phyloP scores from a whole-genome alignment of 1,140 invertebrate genomes.

The Neocloeon triangulifer region DNA sequence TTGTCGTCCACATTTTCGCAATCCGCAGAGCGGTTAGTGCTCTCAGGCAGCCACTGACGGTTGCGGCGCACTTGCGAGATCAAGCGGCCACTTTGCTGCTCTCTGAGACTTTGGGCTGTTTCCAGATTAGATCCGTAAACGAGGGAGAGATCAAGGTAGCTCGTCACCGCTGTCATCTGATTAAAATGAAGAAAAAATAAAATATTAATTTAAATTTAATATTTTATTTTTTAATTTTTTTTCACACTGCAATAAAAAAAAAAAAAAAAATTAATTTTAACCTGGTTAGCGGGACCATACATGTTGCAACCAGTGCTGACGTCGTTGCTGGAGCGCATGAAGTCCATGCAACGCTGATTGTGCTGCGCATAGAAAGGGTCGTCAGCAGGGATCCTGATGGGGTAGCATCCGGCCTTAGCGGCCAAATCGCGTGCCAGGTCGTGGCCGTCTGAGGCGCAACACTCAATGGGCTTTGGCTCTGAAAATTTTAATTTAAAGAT shows the following conservation, averaged over 20 bases:
- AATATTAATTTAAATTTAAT: neutral
- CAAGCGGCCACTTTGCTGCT: slow-evolving; percentile 36
- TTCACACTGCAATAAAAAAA: neutral
- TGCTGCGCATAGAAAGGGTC: slow-evolving; percentile 54
- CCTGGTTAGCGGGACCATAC: slow-evolving; percentile 44
- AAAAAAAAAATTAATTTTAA: neutral
- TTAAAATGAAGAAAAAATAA: neutral
- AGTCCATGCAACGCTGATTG: slow-evolving; percentile 58
- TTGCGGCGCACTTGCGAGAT: slow-evolving; percentile 33
- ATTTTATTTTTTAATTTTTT: neutral
- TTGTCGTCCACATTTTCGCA: slow-evolving; percentile 27
- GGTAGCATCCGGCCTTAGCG: too few relatives aligned
- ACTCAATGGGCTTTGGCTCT: too few relatives aligned
- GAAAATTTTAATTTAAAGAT: too few relatives aligned
- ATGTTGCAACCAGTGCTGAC: slow-evolving; percentile 36
- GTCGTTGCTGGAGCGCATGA: slow-evolving; percentile 55
- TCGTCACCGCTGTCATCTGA: slow-evolving; percentile 56
- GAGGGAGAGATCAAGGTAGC: slow-evolving; percentile 62
- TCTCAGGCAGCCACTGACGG: slow-evolving; percentile 42
- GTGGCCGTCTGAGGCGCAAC: neutral
- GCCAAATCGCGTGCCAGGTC: too few relatives aligned
- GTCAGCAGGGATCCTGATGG: slow-evolving; percentile 57
- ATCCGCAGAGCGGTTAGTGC: slow-evolving; percentile 32
- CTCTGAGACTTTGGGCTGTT: slow-evolving; percentile 35
- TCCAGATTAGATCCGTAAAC: slow-evolving; percentile 55